Base-by-base conservation (phyloP, 1,140 invertebrate species). In the Hycleus phaleratus region DNA sequence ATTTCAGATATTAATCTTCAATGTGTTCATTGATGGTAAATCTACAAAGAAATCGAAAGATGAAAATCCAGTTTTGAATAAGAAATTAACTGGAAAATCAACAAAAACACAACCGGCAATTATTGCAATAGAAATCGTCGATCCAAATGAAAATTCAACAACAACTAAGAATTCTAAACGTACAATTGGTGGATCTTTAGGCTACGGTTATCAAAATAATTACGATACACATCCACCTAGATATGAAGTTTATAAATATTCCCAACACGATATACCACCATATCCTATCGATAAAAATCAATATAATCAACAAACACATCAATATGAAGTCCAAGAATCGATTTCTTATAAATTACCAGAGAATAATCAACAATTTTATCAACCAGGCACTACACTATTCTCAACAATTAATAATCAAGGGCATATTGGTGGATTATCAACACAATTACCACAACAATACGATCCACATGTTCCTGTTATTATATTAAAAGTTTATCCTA, bases 201-300 rank as follows among this genome's bases (percentile, higher is more conserved):
- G 80, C 11, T 82, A 82, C 61, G 80, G 80, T 8, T 80, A 79
- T 48, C 73, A 73, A 49, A 77, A 78, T 59, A 73, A 71, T 7
- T 76, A 77, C 53, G 77, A 76, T 51, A 74, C 75, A 32, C 42
- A 54, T 6, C 71, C 74, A 46, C 77, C 77, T 39, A 80, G 77
- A 64, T 80, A 79, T 59, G 75, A 79, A 73, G 72, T 81, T 47
- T 82, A 82, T 65, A 79, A 80, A 39, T 82, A 82, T 60, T 82
- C 79, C 3, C 80, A 82, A 69, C 73, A 79, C 58, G 78, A 82
- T 61, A 78, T 79, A 48, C 78, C 75, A 11, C 60, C 77, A 26
- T 65, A 68, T 40, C 51, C 62, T 59, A 18, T 18, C 18, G 65
- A 65, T 39, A 38, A 25, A 0, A 46, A 38, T 3, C 46, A 38